Percentiles rank a stretch among this genome's conserved stretches.
Evolutionary conservation across 2,797 vertebrate species (phyloP).

Genomic region (Remorina albescens): DNA sequence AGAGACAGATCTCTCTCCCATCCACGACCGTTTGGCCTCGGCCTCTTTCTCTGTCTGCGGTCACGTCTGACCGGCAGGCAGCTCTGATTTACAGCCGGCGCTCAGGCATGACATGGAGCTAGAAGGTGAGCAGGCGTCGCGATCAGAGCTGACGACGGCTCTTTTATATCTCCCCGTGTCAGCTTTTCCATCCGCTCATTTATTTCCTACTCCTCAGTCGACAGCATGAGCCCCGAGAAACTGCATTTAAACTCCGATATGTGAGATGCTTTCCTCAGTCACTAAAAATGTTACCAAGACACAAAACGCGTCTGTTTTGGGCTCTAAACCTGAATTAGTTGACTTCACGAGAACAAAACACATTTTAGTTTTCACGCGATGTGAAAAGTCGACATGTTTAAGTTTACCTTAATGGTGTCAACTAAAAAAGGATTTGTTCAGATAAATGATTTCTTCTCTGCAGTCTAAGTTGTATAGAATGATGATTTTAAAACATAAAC

Average conservation of each 20-base stretch:
- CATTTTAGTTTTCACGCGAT: no score
- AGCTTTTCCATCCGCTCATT: neutral
- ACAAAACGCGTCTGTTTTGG: no score
- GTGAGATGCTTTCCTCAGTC: neutral
- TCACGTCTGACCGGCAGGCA: conserved; percentile 28
- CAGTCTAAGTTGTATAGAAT: no score
- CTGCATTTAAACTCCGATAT: neutral
- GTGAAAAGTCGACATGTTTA: no score
- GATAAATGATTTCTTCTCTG: no score
- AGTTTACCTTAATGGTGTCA: no score
- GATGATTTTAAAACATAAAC: no score
- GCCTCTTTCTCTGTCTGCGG: neutral
- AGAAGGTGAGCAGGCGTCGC: conserved; percentile 25
- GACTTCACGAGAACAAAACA: no score
- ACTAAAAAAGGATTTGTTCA: no score
- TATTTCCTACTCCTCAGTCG: neutral
- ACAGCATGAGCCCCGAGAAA: neutral
- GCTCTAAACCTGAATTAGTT: no score
- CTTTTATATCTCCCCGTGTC: conserved; percentile 12
- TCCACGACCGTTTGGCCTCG: neutral
- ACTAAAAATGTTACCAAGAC: neutral
- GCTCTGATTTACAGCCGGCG: conserved; percentile 40
- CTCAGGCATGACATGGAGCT: conserved; percentile 30
- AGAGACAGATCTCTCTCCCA: neutral
- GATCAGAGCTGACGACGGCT: conserved; percentile 22